Evolutionary conservation across 2,888 invertebrate genomes (phyloP).

Genomic region (Rhodophaea formosa): DNA sequence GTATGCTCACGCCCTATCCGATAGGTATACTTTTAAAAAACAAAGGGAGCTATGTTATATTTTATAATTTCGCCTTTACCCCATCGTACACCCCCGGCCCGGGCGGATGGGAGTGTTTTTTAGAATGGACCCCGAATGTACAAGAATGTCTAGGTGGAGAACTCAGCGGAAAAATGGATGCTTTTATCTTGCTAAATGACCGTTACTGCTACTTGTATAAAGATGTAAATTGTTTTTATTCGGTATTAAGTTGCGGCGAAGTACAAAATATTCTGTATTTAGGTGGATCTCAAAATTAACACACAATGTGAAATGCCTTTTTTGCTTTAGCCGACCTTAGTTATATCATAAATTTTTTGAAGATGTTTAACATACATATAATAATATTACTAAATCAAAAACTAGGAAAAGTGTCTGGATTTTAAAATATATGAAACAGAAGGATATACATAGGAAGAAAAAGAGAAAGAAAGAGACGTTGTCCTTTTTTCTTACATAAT

Average conservation of each 20-base stretch:
- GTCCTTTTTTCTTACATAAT: no score
- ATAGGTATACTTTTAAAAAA: conserved; percentile 64
- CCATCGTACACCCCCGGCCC: conserved; percentile 34
- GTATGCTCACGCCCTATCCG: conserved; percentile 66
- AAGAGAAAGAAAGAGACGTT: no score
- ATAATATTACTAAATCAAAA: no score
- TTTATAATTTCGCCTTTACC: conserved; percentile 45
- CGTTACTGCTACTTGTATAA: conserved; percentile 51
- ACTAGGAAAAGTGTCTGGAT: no score
- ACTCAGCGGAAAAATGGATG: conserved; percentile 55
- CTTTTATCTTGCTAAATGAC: conserved; percentile 56
- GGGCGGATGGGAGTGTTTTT: conserved; percentile 48
- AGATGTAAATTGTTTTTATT: conserved; percentile 36
- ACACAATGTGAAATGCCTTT: no score
- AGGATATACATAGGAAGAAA: no score
- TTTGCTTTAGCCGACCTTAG: no score
- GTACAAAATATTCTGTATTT: neutral
- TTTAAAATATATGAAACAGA: no score
- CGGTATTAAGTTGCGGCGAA: conserved; percentile 37
- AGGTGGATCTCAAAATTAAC: neutral
- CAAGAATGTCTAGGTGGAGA: conserved; percentile 59
- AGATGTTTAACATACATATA: no score
- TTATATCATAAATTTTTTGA: no score
- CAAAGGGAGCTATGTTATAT: conserved; percentile 64
- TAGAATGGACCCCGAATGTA: conserved; percentile 69